Percentiles rank a stretch among this genome's conserved stretches.
phyloP scores from a whole-genome alignment of 1,140 invertebrate species.

The Dolichoris vasculosae region DNA sequence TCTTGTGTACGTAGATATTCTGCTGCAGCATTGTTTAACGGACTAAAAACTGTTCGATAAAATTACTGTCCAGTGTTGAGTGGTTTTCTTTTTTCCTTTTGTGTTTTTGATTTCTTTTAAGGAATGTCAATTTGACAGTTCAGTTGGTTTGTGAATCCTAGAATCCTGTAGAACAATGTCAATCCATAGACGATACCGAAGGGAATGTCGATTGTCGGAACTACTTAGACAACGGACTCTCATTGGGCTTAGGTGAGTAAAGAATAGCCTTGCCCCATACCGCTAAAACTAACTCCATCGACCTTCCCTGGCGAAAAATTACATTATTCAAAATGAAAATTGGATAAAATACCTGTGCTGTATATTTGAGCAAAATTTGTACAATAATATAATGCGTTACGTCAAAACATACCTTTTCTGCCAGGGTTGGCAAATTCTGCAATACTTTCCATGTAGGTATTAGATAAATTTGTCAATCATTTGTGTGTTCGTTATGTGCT shows the following conservation, averaged over 20 bases:
- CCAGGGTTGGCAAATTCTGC: constrained; percentile 39
- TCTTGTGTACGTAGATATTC: constrained; percentile 50
- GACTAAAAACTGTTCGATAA: constrained; percentile 69
- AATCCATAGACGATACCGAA: constrained; percentile 71
- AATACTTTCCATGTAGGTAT: constrained; percentile 47
- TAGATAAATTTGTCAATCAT: constrained; percentile 39
- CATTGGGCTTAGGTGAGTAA: constrained; percentile 74
- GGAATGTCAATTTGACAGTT: constrained; percentile 67
- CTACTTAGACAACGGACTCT: constrained; percentile 71
- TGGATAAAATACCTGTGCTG: neutral
- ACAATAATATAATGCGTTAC: neutral
- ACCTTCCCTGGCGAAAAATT: constrained; percentile 48
- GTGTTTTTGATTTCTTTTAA: constrained; percentile 62
- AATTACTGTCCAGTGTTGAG: constrained; percentile 64
- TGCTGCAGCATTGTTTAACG: constrained; percentile 49
- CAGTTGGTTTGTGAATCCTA: constrained; percentile 71
- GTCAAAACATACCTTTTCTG: constrained; percentile 25
- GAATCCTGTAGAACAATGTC: constrained; percentile 70
- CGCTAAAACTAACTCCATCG: constrained; percentile 53
- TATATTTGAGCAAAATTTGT: constrained; percentile 10
- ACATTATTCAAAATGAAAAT: neutral
- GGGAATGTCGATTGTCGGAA: constrained; percentile 67
- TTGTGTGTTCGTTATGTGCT: constrained; percentile 45
- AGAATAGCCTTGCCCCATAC: constrained; percentile 62
- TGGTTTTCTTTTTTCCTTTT: constrained; percentile 51